Percentiles rank a stretch among this genome's conserved stretches.
These are phyloP conservation scores for Anguilla obscura DNA, from an alignment of 2,797 vertebrate species.

Conservation along the genomic window DNA sequence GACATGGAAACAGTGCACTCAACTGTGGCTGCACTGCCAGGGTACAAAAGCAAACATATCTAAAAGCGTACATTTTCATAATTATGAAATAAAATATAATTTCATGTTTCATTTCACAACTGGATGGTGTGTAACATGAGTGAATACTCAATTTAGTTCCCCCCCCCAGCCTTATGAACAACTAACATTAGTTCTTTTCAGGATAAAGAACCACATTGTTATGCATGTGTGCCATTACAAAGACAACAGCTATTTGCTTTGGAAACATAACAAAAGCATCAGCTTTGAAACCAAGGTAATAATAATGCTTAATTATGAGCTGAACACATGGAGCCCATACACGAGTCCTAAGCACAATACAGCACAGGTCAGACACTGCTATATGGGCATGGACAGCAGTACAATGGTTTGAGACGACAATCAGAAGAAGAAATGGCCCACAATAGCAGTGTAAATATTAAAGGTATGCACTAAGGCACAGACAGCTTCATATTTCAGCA, in stretches of 20 bases:
- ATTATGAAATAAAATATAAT: neutral
- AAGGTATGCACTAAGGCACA: neutral
- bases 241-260: neutral
- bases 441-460: neutral
- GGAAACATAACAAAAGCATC: neutral
- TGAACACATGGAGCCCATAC: neutral
- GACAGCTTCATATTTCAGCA: neutral
- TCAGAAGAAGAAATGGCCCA: neutral
- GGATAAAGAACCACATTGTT: neutral
- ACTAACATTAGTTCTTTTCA: neutral
- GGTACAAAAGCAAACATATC: neutral
- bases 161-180: neutral
- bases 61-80: neutral
- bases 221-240: neutral
- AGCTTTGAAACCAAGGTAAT: neutral
- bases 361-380: neutral
- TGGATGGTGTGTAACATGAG: neutral
- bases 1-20: neutral
- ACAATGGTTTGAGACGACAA: neutral
- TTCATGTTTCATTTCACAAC: neutral
- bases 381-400: neutral
- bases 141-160: neutral
- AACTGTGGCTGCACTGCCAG: neutral
- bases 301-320: neutral
- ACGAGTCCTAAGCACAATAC: neutral